Base-by-base conservation (phyloP, 2,888 invertebrate genomes). In the Bellardia bayeri region DNA sequence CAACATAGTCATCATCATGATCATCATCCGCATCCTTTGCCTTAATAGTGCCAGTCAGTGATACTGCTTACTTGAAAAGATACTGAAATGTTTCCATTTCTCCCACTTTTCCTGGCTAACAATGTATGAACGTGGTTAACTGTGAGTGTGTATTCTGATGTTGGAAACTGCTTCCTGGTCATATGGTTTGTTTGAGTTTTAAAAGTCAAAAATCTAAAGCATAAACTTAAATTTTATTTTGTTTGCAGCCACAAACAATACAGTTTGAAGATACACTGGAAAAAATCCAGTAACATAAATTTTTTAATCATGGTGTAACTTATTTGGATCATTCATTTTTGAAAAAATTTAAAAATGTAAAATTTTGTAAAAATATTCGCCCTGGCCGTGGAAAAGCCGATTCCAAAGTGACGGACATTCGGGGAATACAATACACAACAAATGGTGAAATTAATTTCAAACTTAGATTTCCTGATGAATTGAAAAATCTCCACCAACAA, bases 111-210 rank as follows among this genome's bases (percentile, higher is more conserved):
- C 11, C 45, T 49, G 49, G 33, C 13, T 30, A 75, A 68, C 42
- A 30, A 3, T 63, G 33, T 61, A 30, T 30, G 37, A 23, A 23
- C 23, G 23, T 23, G 23, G 23, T 23, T 23, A 23, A 6, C 16
- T 16, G 13, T 63, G 63, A 33, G 11, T 33, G 33, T 3, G 13
- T 61, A 3, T 61, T 5, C 16, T 58, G 45, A 14, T 58, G 51
- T 45, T 72, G 61, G 13, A 37, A 45, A 63, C 33, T 63, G 63
- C 63, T 75, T 74, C 51, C 63, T 75, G 63, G 63, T 75, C 63
- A 63, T 37, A 75, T 13, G 49, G 49, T 49, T 63, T n/a, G 63
- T 63, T 75, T 51, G 61, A 61, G 33, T 61, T 56, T 69, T 33
- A 49, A 30, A 58, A 30, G 68, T 68, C 49, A 69, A 42, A 45